Evolutionary conservation across 1,140 invertebrate genomes (phyloP), one percentile per base, ranked within the genome.

Genomic region (Neoseiulus cucumeris): DNA sequence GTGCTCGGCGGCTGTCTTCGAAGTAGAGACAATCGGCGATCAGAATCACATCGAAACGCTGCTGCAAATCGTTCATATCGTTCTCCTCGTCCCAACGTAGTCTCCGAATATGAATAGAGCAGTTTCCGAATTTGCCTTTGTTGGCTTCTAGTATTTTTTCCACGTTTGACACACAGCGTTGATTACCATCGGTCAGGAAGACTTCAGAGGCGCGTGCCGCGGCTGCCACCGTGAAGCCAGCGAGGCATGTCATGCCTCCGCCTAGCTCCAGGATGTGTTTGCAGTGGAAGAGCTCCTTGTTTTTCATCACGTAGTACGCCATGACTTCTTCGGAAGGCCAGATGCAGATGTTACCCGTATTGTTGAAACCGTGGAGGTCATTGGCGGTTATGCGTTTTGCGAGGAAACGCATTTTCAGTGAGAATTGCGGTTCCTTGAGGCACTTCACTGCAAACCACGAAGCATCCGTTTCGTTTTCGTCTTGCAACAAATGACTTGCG

Each of bases 271-370:
- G 76, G 2, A 90, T 80, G 69, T 75, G 80, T 72, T 84, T 84
- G 67, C 79, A 78, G 2, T 79, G 74, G 72, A 39, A 89, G 20
- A 82, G 73, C 2, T 79, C 68, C 42, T 79, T 74, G 73, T 89
- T 84, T 68, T 80, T 80, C 41, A 87, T 75, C 67, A 84, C 79
- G 73, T 86, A 85, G 70, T 85, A 84, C 1, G 85, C 81, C 29
- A 91, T 74, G 7, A 88, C 84, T 75, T 90, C 87, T 75, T 91
- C 88, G 4, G 87, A 88, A 9, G 87, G 87, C 88, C 88, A 91
- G 1, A 91, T 82, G 76, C 87, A 89, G 2, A 91, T 82, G 75
- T 90, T 91, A n/a, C 88, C 88, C 1, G 88, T 91, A 70, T 90
- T 90, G 74, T 91, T 89, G 76, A 89, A 90, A 1, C 87, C 87